Evolutionary conservation across 2,888 invertebrate species (phyloP).

Genomic region (Melanostoma scalare): DNA sequence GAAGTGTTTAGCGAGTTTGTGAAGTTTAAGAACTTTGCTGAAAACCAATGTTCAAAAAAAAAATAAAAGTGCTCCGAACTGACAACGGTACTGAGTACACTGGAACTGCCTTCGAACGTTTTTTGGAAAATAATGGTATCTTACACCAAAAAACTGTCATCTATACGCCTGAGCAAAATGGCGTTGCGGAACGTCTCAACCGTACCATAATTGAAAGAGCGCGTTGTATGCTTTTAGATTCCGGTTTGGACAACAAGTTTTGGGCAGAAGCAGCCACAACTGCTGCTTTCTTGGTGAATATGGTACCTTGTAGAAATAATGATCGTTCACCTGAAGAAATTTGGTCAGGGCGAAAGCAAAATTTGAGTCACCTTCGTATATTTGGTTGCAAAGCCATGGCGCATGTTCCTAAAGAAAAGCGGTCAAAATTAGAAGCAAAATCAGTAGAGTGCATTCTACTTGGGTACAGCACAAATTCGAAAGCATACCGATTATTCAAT

Average conservation of each 20-base stretch:
- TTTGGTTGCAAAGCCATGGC: slow-evolving; percentile 63
- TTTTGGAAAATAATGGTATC: slow-evolving; percentile 65
- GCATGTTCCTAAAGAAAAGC: slow-evolving; percentile 65
- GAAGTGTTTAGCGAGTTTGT: slow-evolving; percentile 69
- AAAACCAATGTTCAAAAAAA: slow-evolving; percentile 70
- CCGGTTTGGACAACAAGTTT: slow-evolving; percentile 22
- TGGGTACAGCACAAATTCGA: slow-evolving; percentile 55
- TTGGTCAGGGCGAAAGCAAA: slow-evolving; percentile 45
- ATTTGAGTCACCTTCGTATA: slow-evolving; percentile 52
- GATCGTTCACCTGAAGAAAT: slow-evolving; percentile 57
- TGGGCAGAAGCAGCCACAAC: slow-evolving; percentile 57
- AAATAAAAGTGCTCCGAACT: slow-evolving; percentile 66
- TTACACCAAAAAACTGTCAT: slow-evolving; percentile 69
- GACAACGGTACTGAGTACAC: slow-evolving; percentile 72
- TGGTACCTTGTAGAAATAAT: slow-evolving; percentile 49
- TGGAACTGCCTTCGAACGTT: slow-evolving; percentile 54
- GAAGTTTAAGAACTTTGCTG: slow-evolving; percentile 66
- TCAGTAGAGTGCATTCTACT: slow-evolving; percentile 56
- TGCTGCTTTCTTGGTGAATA: slow-evolving; percentile 59
- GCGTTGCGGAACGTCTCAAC: slow-evolving; percentile 71
- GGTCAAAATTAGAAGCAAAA: slow-evolving; percentile 52
- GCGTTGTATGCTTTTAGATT: slow-evolving; percentile 71
- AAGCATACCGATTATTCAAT: slow-evolving; percentile 51
- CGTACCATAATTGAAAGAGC: slow-evolving; percentile 66
- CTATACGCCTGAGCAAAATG: slow-evolving; percentile 74